Evolutionary conservation across 2,113 vertebrate species (phyloP), one percentile per base, ranked within the genome.

Genomic region (Lophius piscatorius): DNA sequence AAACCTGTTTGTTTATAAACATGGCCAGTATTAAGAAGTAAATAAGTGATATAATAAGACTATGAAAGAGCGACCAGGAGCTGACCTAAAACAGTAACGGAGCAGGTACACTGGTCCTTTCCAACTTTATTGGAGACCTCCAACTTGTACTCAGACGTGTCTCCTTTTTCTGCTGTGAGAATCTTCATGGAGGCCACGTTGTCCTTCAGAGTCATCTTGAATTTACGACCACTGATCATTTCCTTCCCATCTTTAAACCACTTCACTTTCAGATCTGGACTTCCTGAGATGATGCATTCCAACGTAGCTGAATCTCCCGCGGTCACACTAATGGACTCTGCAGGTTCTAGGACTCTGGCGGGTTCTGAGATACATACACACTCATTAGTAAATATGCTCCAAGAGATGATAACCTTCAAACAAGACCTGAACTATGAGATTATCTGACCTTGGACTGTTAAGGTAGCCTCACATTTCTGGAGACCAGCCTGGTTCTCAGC

Each of bases 401-500:
- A 34, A 42, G 18, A 21, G 8, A 20, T 51, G 13, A 62, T 17
- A 54, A 60, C 44, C 2, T 31, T 18, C 45, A 21, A 52, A 52
- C 28, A 0, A 33, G 16, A n/a, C 3, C 16, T 22, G 48, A 44
- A 17, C 60, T 11, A 28, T 65, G 63, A 76, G 49, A 64, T 77
- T 42, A 64, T 93, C 97, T 82, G 88, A 99, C 97, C 97, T 97
- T 99, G 97, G 39, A 98, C 95, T 64, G 88, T 90, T 78, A 99
- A 82, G 61, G 94, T 92, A 47, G 96, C 95, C 86, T 98, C 93
- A 67, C 95, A 94, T 20, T 93, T 98, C 67, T 98, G 95, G 58
- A 94, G 95, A 50, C 97, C 97, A 18, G 97, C 97, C 51, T 97
- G 94, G 22, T 99, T 99, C 91, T 97, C 94, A 71, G 95, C 97